phyloP scores from a whole-genome alignment of 2,888 invertebrate species.

The Altica lythri region DNA sequence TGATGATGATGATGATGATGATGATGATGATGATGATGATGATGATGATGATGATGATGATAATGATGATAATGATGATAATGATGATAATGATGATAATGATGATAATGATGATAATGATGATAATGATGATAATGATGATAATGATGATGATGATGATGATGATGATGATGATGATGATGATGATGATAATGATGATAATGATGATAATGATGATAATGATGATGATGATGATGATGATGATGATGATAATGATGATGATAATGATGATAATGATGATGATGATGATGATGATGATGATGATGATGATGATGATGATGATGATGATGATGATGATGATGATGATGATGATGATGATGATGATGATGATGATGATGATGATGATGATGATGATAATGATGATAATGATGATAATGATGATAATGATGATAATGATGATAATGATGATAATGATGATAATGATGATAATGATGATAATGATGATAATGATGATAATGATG shows the following conservation, averaged over 20 bases:
- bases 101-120: background rate
- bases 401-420: slow-evolving; percentile 17
- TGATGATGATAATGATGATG: slow-evolving; percentile 18
- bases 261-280: slow-evolving; percentile 17
- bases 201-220: slow-evolving; percentile 19
- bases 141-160: background rate
- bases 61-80: background rate
- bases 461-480: slow-evolving; percentile 20
- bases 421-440: slow-evolving; percentile 15
- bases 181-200: slow-evolving; percentile 8
- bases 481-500: slow-evolving; percentile 18
- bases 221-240: slow-evolving; percentile 16
- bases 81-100: background rate
- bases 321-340: slow-evolving; percentile 19
- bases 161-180: background rate
- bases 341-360: slow-evolving; percentile 17
- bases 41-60: background rate
- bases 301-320: slow-evolving; percentile 17
- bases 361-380: slow-evolving; percentile 18
- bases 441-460: slow-evolving; percentile 20
- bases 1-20: background rate
- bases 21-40: background rate
- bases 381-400: slow-evolving; percentile 19
- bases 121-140: background rate
- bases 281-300: slow-evolving; percentile 17